Base-by-base conservation (phyloP, 1,140 invertebrate genomes). In the Drosophila yakuba region DNA sequence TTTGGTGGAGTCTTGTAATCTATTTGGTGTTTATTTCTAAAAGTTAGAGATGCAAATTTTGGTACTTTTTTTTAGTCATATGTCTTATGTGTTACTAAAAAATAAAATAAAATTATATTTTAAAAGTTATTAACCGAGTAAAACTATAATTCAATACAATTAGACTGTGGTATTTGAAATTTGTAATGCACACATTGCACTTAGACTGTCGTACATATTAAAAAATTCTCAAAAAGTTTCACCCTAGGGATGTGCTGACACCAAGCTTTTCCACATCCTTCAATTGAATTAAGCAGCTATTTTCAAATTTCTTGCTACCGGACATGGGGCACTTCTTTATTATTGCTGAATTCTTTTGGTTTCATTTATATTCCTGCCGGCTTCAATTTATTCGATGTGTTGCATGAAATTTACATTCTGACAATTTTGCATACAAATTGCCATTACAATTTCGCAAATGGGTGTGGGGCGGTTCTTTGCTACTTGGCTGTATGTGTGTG, bases 371-470 rank as follows among this genome's bases (percentile, higher is more conserved):
- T 79, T 74, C 58, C 54, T 63, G 47, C 54, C 66, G 54, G 51
- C 74, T 78, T 78, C 45, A 79, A 86, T 86, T 76, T 77, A 77
- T 77, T 68, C 63, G 60, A 58, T 78, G 74, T 78, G 75, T 72
- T 60, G 75, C 74, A 58, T 69, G 51, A 78, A 75, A 78, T 78
- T 89, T 90, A 71, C 84, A 89, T 88, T 71, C 64, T 78, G 51
- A n/a, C 68, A 74, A 80, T 78, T 89, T 84, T 67, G 80, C 84
- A 89, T 89, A 89, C 74, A 84, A 89, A 89, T 89, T 89, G 84
- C 76, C 60, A 83, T 63, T 82, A 82, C 82, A 62, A 74, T 71
- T 74, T 54, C 73, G 61, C 50, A 20, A n/a, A 45, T 54, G 68
- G 62, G 38, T 44, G 78, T 28, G 50, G 25, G 36, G 50, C 35